Evolutionary conservation across 2,888 invertebrate genomes (phyloP), one percentile per base, ranked within the genome.

Genomic region (Pristionchus fissidentatus): DNA sequence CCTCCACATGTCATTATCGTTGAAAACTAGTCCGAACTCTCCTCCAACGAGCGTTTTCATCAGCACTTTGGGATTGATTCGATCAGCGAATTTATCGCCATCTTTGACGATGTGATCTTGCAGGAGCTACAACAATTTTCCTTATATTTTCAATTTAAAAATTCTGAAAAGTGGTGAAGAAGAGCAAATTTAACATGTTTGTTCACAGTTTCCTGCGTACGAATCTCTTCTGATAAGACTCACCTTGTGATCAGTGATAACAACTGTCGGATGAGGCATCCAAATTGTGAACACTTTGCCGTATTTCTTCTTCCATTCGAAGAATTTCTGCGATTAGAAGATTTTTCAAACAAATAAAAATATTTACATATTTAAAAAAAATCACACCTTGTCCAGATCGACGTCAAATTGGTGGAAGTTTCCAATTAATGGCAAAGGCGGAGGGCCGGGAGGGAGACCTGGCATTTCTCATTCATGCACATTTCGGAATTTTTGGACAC

Each of bases 401-500:
- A 38, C 19, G 2, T 78, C 78, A 7, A 78, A 38, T 26, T 35
- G 52, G 49, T 22, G 38, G 8, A 35, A n/a, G 26, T 78, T 78
- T 1, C 78, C 78, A 26, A 78, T 32, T 0, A 78, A 13, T 19
- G 78, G 78, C 1, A 78, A 35, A 8, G 78, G 78, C 1, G 78
- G 78, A 32, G 78, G 78, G 35, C 78, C 78, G 22, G 78, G 78
- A n/a, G 78, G 78, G 8, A 78, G 35, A 19, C 78, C 78, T 78
- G 38, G 10, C 49, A 13, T n/a, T 49, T 10, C 19, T 19, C 13
- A 49, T 10, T 8, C 26, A 60, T 10, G n/a, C 26, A 26, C 1
- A 77, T 26, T 1, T 15, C 13, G 4, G 10, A 10, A 26, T 26
- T n/a, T 13, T 2, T n/a, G 19, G 43, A n/a, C 1, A 15, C 1